These are phyloP conservation scores for Mixornis gularis DNA, from an alignment of 2,113 vertebrate genomes.

Conservation along the genomic window DNA sequence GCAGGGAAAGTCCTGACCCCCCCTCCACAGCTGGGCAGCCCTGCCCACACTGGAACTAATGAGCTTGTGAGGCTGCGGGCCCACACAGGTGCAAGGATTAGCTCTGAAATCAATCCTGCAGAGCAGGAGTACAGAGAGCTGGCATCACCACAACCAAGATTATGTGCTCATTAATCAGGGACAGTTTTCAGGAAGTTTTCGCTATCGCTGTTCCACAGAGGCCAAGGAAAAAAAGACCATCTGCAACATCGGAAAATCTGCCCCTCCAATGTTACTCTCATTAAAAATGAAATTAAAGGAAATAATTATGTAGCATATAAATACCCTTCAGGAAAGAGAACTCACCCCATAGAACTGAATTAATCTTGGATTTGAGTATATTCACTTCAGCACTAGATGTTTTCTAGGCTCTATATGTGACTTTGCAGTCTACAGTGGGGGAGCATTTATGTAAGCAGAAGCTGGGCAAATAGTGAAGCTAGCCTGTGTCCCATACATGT, in stretches of 20 bases:
- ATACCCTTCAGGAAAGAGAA: background rate
- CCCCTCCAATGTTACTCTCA: background rate
- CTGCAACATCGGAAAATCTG: background rate
- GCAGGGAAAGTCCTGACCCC: background rate
- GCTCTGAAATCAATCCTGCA: background rate
- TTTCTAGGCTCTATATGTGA: background rate
- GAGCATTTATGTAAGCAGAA: background rate
- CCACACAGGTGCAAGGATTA: conserved; percentile 9
- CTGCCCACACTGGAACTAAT: background rate
- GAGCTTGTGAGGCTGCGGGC: background rate
- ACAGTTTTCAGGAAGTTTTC: conserved; percentile 1
- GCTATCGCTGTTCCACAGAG: background rate
- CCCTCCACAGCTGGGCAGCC: background rate
- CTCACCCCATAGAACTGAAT: background rate
- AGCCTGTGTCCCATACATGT: background rate
- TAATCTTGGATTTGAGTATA: background rate
- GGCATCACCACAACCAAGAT: background rate
- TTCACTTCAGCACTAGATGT: background rate
- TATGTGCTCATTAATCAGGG: background rate
- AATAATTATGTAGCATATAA: background rate
- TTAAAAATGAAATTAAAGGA: background rate
- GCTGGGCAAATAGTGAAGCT: background rate
- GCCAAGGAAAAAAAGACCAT: background rate
- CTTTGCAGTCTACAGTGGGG: background rate
- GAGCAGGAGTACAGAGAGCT: background rate